phyloP scores from a whole-genome alignment of 2,797 vertebrate genomes.

The Sebastes trivittatus region DNA sequence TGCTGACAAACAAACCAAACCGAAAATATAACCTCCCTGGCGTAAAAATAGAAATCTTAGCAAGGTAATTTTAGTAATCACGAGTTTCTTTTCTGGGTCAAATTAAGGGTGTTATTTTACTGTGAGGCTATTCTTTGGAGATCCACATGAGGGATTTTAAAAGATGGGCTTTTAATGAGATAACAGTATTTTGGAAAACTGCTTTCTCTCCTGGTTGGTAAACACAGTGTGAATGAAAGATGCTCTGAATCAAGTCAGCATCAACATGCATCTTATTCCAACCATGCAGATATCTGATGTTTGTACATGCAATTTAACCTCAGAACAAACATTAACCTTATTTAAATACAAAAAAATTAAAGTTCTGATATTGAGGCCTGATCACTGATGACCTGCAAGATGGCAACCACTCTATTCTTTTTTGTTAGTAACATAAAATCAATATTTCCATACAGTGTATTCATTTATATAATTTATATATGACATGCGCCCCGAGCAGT shows the following conservation, averaged over 20 bases:
- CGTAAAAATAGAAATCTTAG: not conserved
- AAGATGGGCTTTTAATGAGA: slow-evolving; percentile 35
- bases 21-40: not conserved
- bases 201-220: slow-evolving; percentile 21
- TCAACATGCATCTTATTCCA: slow-evolving; percentile 15
- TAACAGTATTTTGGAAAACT: slow-evolving; percentile 21
- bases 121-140: slow-evolving; percentile 7
- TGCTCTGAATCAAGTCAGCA: slow-evolving; percentile 22
- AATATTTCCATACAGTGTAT: not conserved
- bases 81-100: not conserved
- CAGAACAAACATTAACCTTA: not conserved
- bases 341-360: not conserved
- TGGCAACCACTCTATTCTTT: not conserved
- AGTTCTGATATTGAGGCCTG: not conserved
- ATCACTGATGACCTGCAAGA: not conserved
- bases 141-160: slow-evolving; percentile 21
- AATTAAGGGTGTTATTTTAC: slow-evolving; percentile 25
- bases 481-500: too few relatives aligned
- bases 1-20: not conserved
- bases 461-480: not conserved
- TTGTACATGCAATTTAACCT: slow-evolving; percentile 10
- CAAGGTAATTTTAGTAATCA: slow-evolving; percentile 3
- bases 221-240: slow-evolving; percentile 35
- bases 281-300: slow-evolving; percentile 20
- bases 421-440: not conserved